Evolutionary conservation across 2,888 invertebrate species (phyloP), one percentile per base, ranked within the genome.

Genomic region (Adela reaumurella): DNA sequence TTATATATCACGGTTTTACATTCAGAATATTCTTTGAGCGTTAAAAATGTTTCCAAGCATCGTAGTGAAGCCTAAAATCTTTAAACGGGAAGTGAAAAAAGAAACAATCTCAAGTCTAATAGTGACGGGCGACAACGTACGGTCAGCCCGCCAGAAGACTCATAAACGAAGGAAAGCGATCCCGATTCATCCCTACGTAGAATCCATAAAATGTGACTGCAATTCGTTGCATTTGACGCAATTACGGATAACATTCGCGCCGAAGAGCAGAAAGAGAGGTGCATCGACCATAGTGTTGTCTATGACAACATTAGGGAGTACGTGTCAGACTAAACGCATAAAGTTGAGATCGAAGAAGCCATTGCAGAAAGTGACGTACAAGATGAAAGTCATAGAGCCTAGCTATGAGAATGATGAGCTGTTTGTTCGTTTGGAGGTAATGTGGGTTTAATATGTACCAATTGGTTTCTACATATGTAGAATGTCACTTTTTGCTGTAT

Each of bases 351-450:
- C 56, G 49, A 60, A 70, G 2, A 62, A 63, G 51, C 47, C 64
- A 17, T 50, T 63, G 8, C 64, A 57, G 47, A 74, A 70, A 54
- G 53, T 58, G 1, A 58, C 63, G 18, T 64, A 63, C 49, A 61
- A 58, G 45, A 63, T 70, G 17, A 65, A 64, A 49, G 55, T 59
- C 2, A 48, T 64, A 8, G 35, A 35, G n/a, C 35, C 35, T 19
- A 53, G 57, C 10, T 64, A 67, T 52, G 64, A 74, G 49, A 66
- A 62, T 50, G 70, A 71, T 41, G 69, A 64, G 45, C 78, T 79
- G 57, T 77, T 80, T 62, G 66, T 59, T 53, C 74, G 66, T 47
- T 64, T 80, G 49, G 79, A 80, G 78, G 79, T 79, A 63, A 35
- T n/a, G n/a, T n/a, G n/a, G n/a, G n/a, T n/a, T n/a, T n/a, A n/a